Evolutionary conservation across 1,140 invertebrate genomes (phyloP).

Genomic region (Adelges cooleyi): DNA sequence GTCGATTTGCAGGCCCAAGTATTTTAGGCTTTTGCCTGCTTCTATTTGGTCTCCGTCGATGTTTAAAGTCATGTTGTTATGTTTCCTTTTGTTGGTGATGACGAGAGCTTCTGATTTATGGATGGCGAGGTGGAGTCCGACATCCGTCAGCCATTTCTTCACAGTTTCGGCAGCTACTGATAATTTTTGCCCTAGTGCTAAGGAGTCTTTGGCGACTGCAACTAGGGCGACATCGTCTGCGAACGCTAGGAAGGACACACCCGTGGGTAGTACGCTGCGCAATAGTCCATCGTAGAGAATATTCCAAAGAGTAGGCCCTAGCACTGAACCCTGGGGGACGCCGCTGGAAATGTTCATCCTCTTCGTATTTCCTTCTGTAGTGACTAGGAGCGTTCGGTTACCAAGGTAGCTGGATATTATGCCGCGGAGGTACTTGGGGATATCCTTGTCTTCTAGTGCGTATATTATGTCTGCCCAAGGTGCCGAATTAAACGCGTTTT

Average conservation of each 20-base stretch:
- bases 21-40: not conserved
- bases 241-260: not conserved
- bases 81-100: not conserved
- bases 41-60: not conserved
- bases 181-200: not conserved
- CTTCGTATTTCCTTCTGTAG: too few relatives aligned
- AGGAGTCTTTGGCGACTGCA: not conserved
- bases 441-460: too few relatives aligned
- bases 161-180: not conserved
- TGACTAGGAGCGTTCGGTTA: too few relatives aligned
- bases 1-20: not conserved
- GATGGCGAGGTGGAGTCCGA: not conserved
- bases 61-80: not conserved
- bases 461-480: too few relatives aligned
- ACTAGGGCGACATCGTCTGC: not conserved
- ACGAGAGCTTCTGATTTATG: not conserved
- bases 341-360: too few relatives aligned
- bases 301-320: not conserved
- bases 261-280: not conserved
- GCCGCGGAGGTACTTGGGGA: too few relatives aligned
- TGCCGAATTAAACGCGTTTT: too few relatives aligned
- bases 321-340: not conserved
- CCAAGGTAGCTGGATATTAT: too few relatives aligned
- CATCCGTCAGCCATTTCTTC: not conserved
- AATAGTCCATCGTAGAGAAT: too few relatives aligned